A percentile compares a stretch with the other conserved stretches of the same genome.
phyloP scores from a whole-genome alignment of 2,888 invertebrate genomes.

The Drosophila helvetica region DNA sequence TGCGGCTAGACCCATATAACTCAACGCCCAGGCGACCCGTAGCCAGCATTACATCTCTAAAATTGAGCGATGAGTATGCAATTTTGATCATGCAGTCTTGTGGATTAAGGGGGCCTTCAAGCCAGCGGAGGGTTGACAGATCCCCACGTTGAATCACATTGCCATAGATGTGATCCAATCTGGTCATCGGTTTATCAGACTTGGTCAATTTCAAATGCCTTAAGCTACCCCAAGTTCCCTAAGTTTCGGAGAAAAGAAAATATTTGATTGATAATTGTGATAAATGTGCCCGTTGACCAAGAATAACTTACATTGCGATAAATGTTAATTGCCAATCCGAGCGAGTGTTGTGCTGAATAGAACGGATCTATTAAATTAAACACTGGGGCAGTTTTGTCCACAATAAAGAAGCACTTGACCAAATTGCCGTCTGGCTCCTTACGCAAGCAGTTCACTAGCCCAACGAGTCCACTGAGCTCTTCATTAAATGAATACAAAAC shows the following conservation, averaged over 20 bases:
- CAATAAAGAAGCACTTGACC: conserved; percentile 87
- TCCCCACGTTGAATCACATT: conserved; percentile 93
- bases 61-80: conserved; percentile 92
- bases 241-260: conserved; percentile 6
- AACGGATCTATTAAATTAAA: conserved; percentile 88
- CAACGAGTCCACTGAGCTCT: conserved; percentile 91
- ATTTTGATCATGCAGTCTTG: conserved; percentile 85
- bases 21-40: conserved; percentile 95
- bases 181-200: conserved; percentile 83
- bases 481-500: conserved; percentile 89
- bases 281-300: not conserved
- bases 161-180: conserved; percentile 89
- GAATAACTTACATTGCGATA: conserved; percentile 85
- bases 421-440: conserved; percentile 90
- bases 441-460: conserved; percentile 94
- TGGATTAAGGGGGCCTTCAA: conserved; percentile 87
- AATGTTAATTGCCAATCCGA: conserved; percentile 92
- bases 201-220: conserved; percentile 88
- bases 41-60: conserved; percentile 97
- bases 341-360: conserved; percentile 87
- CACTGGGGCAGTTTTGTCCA: conserved; percentile 87
- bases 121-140: conserved; percentile 92
- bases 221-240: conserved; percentile 89
- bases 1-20: conserved; percentile 88
- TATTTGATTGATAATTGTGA: not conserved